Percentiles rank a stretch among this genome's conserved stretches.
phyloP scores from a whole-genome alignment of 2,113 vertebrate genomes.

The Hippoglossus stenolepis region DNA sequence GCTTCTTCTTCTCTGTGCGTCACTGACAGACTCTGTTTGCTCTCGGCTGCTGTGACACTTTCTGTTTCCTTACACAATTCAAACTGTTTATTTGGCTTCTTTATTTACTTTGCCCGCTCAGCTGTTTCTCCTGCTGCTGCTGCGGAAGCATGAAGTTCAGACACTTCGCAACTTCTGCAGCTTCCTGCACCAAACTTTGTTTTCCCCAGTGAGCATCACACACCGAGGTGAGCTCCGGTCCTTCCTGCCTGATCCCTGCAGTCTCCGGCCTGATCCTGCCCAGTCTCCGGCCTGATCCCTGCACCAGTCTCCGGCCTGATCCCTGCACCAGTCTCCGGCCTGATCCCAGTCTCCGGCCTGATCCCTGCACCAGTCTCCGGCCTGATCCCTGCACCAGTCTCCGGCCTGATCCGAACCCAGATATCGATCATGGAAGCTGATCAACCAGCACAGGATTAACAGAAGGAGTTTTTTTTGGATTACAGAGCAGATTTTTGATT shows the following conservation, averaged over 20 bases:
- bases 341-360: no score
- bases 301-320: no score
- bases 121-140: not conserved
- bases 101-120: no score
- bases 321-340: no score
- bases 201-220: no score
- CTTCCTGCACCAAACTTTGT: not conserved
- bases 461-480: not conserved
- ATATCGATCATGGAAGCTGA: not conserved
- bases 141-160: not conserved
- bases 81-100: not conserved
- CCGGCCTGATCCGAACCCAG: not conserved
- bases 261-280: no score
- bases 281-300: no score
- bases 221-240: not conserved
- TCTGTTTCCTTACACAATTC: not conserved
- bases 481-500: not conserved
- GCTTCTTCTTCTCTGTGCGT: constrained; percentile 1
- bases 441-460: not conserved
- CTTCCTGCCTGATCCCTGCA: no score
- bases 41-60: not conserved
- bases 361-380: no score
- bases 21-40: constrained; percentile 1
- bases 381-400: no score
- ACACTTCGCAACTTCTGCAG: no score